Evolutionary conservation across 2,113 vertebrate species (phyloP), one percentile per base, ranked within the genome.

Genomic region (Mohoua ochrocephala): DNA sequence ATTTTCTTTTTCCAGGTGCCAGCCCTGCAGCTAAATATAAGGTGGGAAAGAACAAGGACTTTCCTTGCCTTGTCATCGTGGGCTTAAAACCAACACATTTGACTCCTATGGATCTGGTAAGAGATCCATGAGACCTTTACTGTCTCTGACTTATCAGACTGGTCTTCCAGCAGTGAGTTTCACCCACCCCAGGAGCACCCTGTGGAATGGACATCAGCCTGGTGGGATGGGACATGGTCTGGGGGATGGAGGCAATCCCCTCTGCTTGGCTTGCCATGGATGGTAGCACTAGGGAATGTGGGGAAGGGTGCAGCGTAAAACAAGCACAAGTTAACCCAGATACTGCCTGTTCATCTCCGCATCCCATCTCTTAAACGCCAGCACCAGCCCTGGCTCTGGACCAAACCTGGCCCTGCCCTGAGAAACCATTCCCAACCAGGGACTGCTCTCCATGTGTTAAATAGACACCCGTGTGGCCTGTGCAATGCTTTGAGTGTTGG

Each of bases 391-490:
- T 7, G 15, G 18, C 37, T n/a, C 37, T 61, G 30, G 57, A 56
- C 4, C 1, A 4, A 42, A 52, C 9, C 14, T 52, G 63, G 10
- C 7, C 69, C 15, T 87, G 59, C 21, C 65, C 41, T 53, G 54
- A 81, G 24, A 26, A 91, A 19, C 9, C 5, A 9, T 79, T 57
- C 47, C 22, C 57, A 61, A 2, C 6, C 35, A 47, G 17, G 15
- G 2, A 30, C 57, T 63, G 39, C 37, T 70, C 11, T 74, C 22
- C 28, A 10, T 3, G 28, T 60, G 30, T 52, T 64, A 39, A 49
- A 54, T 0, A 41, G 57, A 31, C 1, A 3, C 7, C 24, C 0
- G 0, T 2, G 13, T 41, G 44, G 24, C 30, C 35, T 37, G 27
- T 39, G 30, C 28, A n/a, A 18, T 57, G 18, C 54, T 73, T 37